Conservation (phyloP, 2,888 invertebrate genomes). For the Coelopa pilipes region DNA sequence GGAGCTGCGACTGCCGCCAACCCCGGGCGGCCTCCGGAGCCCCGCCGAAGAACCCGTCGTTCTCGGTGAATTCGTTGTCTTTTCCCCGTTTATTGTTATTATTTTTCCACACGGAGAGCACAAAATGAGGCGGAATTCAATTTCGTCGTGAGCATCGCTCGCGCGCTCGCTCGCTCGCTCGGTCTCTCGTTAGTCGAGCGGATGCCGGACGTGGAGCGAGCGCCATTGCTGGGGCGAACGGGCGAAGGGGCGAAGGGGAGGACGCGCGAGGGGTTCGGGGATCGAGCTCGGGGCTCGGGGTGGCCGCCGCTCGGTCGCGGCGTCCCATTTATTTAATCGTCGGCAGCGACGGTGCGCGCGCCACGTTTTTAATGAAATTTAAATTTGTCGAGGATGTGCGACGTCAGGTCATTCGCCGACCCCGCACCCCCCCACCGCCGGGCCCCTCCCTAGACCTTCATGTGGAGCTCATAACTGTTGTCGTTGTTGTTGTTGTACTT, state of each 20-base stretch:
- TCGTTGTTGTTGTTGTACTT: neutral
- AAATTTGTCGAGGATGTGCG: constrained; percentile 61
- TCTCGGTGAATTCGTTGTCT: too few relatives aligned
- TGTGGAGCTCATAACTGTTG: neutral
- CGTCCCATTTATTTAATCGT: constrained; percentile 32
- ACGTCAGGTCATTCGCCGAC: constrained; percentile 55
- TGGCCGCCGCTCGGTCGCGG: constrained; percentile 29
- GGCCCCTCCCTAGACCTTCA: neutral
- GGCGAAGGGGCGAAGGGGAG: neutral
- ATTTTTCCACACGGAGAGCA: neutral
- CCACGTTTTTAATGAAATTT: constrained; percentile 57
- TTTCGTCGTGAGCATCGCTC: neutral
- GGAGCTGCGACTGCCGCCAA: too few relatives aligned
- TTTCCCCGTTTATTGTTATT: too few relatives aligned
- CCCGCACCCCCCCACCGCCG: constrained; percentile 33
- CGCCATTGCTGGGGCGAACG: neutral
- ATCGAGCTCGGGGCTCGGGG: too few relatives aligned
- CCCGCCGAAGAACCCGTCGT: too few relatives aligned
- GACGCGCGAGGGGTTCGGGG: neutral
- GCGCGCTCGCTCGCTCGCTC: too few relatives aligned
- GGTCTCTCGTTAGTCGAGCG: neutral
- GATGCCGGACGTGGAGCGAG: constrained; percentile 12
- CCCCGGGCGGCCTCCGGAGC: too few relatives aligned
- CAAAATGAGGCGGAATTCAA: constrained; percentile 19
- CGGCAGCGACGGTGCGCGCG: constrained; percentile 33